Evolutionary conservation across 2,888 invertebrate genomes (phyloP).

Genomic region (Meteorus cinctellus): DNA sequence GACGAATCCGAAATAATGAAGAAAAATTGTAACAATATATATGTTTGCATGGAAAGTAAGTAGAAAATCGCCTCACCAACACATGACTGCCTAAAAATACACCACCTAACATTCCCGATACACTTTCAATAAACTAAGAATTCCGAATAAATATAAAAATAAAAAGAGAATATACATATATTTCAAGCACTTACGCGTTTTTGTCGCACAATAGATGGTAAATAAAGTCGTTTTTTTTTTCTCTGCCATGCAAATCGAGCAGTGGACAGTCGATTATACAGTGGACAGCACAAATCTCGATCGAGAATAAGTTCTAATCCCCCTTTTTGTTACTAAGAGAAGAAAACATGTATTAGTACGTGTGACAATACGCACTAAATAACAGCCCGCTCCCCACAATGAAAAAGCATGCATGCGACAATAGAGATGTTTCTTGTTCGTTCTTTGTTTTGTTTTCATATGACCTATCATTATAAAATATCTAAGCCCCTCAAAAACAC

Average conservation of each 20-base stretch:
- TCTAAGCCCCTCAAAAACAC: conserved; percentile 11
- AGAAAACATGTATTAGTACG: neutral
- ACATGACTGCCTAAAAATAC: neutral
- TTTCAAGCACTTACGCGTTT: conserved; percentile 1
- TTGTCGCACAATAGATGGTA: conserved; percentile 30
- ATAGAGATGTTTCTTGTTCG: conserved; percentile 2
- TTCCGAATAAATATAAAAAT: neutral
- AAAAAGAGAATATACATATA: neutral
- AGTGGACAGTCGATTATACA: neutral
- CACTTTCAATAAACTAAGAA: neutral
- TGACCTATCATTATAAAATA: neutral
- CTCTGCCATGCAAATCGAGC: conserved; percentile 4
- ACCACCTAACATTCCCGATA: neutral
- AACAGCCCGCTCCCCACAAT: neutral
- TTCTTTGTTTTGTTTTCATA: neutral
- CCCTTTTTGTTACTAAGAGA: neutral
- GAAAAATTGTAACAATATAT: neutral
- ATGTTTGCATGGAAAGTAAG: neutral
- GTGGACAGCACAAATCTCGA: neutral
- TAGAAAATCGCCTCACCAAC: neutral
- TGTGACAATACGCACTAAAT: neutral
- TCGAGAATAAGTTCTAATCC: neutral
- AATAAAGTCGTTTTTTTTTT: neutral
- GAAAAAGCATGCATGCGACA: conserved; percentile 3
- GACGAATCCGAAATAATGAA: neutral